Conservation (phyloP, 2,113 vertebrate genomes). For the Bubalus kerabau region DNA sequence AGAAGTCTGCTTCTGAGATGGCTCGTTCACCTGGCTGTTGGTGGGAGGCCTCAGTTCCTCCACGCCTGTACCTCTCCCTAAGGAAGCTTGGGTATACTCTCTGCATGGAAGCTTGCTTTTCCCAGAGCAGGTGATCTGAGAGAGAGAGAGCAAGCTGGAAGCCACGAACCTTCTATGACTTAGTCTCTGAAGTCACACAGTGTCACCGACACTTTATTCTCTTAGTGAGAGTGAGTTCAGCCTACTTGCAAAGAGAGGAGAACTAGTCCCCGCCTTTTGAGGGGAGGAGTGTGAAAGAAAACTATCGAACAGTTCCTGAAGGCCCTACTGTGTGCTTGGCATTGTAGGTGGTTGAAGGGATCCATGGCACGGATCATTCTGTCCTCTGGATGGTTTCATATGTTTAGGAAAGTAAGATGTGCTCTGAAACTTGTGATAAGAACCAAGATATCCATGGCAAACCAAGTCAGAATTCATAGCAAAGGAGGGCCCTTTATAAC, state of each 20-base stretch:
- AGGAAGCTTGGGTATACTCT: not conserved
- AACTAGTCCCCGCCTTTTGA: not conserved
- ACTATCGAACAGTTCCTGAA: not conserved
- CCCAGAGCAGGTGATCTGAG: not conserved
- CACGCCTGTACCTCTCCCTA: rapidly evolving
- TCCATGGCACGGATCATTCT: not conserved
- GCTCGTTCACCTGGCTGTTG: not conserved
- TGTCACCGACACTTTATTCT: not conserved
- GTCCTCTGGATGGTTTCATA: not conserved
- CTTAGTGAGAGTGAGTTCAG: not conserved
- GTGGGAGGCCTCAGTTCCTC: not conserved
- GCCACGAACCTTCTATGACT: not conserved
- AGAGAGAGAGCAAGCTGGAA: not conserved
- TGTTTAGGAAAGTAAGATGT: not conserved
- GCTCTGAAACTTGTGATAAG: not conserved
- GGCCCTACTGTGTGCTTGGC: not conserved
- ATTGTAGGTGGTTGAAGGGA: not conserved
- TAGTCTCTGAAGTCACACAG: not conserved
- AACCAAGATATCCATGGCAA: not conserved
- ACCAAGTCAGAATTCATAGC: not conserved
- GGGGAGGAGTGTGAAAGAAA: not conserved
- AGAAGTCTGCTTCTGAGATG: not conserved
- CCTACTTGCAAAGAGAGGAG: not conserved
- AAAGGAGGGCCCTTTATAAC: not conserved
- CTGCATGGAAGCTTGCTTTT: not conserved